These are phyloP conservation scores for Mus pahari DNA, from an alignment of 2,113 vertebrate species.

Conservation along the genomic window DNA sequence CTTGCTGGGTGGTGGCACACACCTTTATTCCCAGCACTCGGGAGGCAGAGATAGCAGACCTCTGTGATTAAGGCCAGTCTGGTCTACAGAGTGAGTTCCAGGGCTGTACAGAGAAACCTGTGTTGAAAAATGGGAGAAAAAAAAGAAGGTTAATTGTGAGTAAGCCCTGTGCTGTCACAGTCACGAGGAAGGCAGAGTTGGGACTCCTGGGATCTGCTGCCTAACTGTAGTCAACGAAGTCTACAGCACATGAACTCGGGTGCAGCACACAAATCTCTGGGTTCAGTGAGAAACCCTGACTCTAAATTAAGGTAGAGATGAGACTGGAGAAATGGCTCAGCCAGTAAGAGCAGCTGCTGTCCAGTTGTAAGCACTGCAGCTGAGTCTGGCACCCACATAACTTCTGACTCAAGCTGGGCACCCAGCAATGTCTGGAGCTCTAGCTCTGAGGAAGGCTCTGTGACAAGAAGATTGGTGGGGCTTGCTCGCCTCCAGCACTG, in stretches of 20 bases:
- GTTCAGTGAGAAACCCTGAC: no score
- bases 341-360: no score
- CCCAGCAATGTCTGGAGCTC: not conserved
- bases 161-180: no score
- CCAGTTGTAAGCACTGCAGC: not conserved
- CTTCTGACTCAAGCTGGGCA: not conserved
- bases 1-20: no score
- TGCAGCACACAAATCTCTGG: no score
- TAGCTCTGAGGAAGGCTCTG: not conserved
- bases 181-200: no score
- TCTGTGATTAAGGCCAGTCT: not conserved
- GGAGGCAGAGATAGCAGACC: not conserved
- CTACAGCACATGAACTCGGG: no score
- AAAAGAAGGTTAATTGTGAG: not conserved
- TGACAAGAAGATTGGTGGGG: not conserved
- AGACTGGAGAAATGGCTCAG: no score
- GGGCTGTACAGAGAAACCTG: not conserved
- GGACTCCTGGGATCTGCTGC: no score
- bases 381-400: not conserved
- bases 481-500: not conserved
- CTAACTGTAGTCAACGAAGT: no score
- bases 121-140: not conserved
- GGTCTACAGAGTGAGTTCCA: not conserved
- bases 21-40: not conserved
- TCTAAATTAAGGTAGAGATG: no score